Evolutionary conservation across 2,888 invertebrate genomes (phyloP).

Genomic region (Dichetophora obliterata): DNA sequence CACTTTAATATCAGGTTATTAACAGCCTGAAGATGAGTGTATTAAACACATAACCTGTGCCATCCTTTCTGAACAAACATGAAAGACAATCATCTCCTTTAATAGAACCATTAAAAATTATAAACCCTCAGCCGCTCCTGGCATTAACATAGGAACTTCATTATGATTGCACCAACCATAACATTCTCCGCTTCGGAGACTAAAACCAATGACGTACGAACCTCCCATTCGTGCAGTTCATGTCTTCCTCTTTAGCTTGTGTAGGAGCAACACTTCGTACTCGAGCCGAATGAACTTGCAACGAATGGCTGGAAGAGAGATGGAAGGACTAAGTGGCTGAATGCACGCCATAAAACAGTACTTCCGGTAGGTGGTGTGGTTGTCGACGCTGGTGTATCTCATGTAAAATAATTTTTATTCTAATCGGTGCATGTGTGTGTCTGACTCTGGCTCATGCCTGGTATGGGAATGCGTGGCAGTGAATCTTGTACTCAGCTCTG

Average conservation of each 20-base stretch:
- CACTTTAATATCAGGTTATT: too few relatives aligned
- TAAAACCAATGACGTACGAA: conserved; percentile 3
- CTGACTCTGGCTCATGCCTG: not conserved
- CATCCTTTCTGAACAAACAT: too few relatives aligned
- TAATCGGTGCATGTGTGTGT: conserved; percentile 35
- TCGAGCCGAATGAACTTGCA: not conserved
- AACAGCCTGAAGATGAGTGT: too few relatives aligned
- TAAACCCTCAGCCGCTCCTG: not conserved
- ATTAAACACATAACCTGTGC: too few relatives aligned
- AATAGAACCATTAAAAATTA: not conserved
- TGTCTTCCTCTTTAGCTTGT: not conserved
- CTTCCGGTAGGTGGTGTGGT: conserved; percentile 33
- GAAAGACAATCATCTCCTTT: not conserved
- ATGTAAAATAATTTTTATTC: conserved; percentile 23
- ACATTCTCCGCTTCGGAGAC: not conserved
- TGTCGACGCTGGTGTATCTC: conserved; percentile 4
- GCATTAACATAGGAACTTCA: conserved; percentile 1
- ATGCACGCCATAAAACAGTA: conserved; percentile 26
- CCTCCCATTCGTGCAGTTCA: not conserved
- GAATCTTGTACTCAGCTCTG: too few relatives aligned
- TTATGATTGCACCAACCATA: not conserved
- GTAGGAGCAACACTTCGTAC: conserved; percentile 14
- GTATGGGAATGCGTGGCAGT: not conserved
- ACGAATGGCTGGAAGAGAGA: not conserved
- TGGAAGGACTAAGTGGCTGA: not conserved